Percentiles rank a stretch among this genome's conserved stretches.
Conservation (phyloP, 2,888 invertebrate genomes). For the Scelioninae gen. 1 region DNA sequence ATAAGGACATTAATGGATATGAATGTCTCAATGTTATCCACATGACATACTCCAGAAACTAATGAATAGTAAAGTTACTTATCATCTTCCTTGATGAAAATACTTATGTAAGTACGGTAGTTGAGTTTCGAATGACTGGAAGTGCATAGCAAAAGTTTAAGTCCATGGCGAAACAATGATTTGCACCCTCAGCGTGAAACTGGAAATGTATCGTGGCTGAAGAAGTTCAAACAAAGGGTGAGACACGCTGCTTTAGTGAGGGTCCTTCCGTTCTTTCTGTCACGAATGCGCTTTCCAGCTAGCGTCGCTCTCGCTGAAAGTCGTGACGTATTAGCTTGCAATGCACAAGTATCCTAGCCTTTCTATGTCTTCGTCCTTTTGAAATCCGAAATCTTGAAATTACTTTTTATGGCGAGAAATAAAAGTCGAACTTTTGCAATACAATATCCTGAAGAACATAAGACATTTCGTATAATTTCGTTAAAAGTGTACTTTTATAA, state of each 20-base stretch:
- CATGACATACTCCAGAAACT: constrained; percentile 22
- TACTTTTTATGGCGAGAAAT: constrained; percentile 50
- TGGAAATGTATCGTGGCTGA: constrained; percentile 81
- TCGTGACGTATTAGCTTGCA: constrained; percentile 70
- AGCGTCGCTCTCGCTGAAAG: constrained; percentile 59
- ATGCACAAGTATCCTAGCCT: constrained; percentile 63
- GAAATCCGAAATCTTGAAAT: constrained; percentile 59
- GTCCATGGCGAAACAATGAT: constrained; percentile 76
- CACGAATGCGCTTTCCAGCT: constrained; percentile 69
- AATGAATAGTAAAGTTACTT: constrained; percentile 49
- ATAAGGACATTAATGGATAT: constrained; percentile 18
- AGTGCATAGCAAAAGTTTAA: constrained; percentile 66
- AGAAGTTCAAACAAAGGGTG: constrained; percentile 82
- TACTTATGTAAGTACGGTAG: constrained; percentile 52
- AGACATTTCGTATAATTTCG: constrained; percentile 32
- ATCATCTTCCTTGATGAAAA: constrained; percentile 39
- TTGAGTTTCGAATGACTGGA: constrained; percentile 66
- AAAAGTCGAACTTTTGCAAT: constrained; percentile 53
- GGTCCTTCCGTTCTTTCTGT: constrained; percentile 70
- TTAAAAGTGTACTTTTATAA: constrained; percentile 44
- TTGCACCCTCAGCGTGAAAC: constrained; percentile 79
- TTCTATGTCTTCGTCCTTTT: constrained; percentile 60
- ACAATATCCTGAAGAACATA: constrained; percentile 40
- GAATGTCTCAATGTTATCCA: constrained; percentile 21
- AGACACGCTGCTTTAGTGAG: constrained; percentile 70